Evolutionary conservation across 2,113 vertebrate species (phyloP).

Genomic region (Chlorodrepanis virens): DNA sequence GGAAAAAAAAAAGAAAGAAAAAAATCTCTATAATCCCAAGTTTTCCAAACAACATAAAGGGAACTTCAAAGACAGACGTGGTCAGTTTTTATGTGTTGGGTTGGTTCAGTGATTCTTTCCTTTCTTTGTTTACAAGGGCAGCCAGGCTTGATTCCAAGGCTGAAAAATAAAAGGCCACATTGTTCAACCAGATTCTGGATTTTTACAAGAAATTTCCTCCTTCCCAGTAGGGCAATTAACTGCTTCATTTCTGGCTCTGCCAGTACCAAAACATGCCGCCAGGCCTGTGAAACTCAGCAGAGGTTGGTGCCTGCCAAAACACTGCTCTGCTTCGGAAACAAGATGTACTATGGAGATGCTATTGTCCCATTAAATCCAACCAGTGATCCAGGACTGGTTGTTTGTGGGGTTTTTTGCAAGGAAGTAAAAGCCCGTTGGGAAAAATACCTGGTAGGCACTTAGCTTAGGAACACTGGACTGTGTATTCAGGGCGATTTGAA

Average conservation of each 20-base stretch:
- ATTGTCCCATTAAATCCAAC: not conserved
- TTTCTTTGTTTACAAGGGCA: constrained; percentile 77
- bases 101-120: constrained; percentile 77
- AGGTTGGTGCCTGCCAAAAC: not conserved
- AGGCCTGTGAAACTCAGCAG: not conserved
- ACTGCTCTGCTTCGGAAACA: not conserved
- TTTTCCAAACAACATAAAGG: constrained; percentile 77
- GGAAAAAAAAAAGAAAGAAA: not conserved
- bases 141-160: constrained; percentile 80
- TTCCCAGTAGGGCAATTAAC: constrained; percentile 72
- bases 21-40: constrained; percentile 70
- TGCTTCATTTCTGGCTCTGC: constrained; percentile 65
- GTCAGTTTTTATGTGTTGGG: constrained; percentile 72
- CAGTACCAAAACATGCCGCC: not conserved
- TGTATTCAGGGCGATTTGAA: not conserved
- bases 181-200: constrained; percentile 73
- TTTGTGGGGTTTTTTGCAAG: not conserved
- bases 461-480: not conserved
- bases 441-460: constrained; percentile 37
- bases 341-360: not conserved
- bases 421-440: not conserved
- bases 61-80: constrained; percentile 79
- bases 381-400: not conserved
- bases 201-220: constrained; percentile 77
- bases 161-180: constrained; percentile 79